Evolutionary conservation across 2,888 invertebrate genomes (phyloP).

Genomic region (Dryocosmus kuriphilus): DNA sequence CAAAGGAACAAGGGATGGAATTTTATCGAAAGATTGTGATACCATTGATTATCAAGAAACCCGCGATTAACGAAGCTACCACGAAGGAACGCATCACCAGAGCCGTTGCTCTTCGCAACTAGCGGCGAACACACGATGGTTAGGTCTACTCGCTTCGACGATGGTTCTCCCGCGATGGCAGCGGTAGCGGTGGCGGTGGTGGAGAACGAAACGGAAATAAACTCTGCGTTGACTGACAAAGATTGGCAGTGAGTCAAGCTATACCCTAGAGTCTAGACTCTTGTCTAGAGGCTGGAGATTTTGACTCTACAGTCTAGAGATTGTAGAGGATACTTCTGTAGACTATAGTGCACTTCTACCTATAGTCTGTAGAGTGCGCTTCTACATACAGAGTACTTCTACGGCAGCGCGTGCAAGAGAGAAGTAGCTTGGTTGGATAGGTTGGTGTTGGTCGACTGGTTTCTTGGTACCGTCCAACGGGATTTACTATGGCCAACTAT

Average conservation of each 20-base stretch:
- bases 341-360: constrained; percentile 46
- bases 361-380: constrained; percentile 26
- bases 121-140: constrained; percentile 33
- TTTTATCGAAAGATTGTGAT: neutral
- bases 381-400: constrained; percentile 45
- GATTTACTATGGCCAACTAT: constrained; percentile 68
- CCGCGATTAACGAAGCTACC: neutral
- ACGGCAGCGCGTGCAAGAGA: constrained; percentile 48
- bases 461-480: constrained; percentile 63
- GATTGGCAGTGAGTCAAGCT: constrained; percentile 60
- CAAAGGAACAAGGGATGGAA: neutral
- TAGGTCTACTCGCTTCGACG: constrained; percentile 27
- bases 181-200: constrained; percentile 43
- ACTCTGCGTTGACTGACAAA: constrained; percentile 68
- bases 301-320: constrained; percentile 6
- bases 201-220: constrained; percentile 67
- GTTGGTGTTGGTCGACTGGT: constrained; percentile 34
- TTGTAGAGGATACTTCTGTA: neutral
- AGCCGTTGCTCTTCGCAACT: constrained; percentile 25
- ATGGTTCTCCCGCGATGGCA: constrained; percentile 30
- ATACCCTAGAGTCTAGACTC: neutral
- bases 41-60: neutral
- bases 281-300: neutral
- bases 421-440: constrained; percentile 56
- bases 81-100: constrained; percentile 22